phyloP scores from a whole-genome alignment of 2,113 vertebrate species.

The Xerus inauris region DNA sequence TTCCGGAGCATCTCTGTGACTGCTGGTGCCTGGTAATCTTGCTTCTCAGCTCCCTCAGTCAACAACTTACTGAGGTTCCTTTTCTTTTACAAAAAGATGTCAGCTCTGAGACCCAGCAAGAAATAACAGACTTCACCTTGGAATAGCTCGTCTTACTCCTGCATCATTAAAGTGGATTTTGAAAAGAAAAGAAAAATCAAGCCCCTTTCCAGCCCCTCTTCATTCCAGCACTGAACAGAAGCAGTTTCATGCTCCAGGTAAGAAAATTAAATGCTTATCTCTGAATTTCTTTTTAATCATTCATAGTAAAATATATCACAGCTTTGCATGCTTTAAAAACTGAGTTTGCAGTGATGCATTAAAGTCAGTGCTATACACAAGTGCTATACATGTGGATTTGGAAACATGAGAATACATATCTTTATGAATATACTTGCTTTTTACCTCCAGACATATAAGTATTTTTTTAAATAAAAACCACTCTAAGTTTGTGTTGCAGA shows the following conservation, averaged over 20 bases:
- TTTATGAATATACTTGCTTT: neutral
- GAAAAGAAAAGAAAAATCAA: constrained; percentile 74
- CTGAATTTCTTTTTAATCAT: constrained; percentile 37
- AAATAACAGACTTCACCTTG: constrained; percentile 82
- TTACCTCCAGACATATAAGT: neutral
- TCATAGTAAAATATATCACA: neutral
- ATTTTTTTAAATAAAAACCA: neutral
- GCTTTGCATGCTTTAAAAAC: constrained; percentile 56
- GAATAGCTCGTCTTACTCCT: constrained; percentile 82
- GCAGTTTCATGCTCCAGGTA: constrained; percentile 84
- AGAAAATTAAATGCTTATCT: constrained; percentile 78
- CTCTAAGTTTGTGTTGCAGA: constrained; percentile 8
- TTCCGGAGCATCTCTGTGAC: constrained; percentile 69
- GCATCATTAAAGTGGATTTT: constrained; percentile 76
- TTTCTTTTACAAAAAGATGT: constrained; percentile 81
- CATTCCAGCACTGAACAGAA: constrained; percentile 48
- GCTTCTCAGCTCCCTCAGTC: constrained; percentile 76
- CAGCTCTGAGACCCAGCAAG: constrained; percentile 77
- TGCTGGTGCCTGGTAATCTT: constrained; percentile 73
- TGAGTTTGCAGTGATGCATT: constrained; percentile 34
- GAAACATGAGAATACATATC: neutral
- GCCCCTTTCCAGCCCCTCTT: constrained; percentile 3
- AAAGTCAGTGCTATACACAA: neutral
- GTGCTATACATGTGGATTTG: neutral
- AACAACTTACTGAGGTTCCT: constrained; percentile 84